These are phyloP conservation scores for Tangara arthus DNA, from an alignment of 2,797 vertebrate genomes.

Conservation along the genomic window DNA sequence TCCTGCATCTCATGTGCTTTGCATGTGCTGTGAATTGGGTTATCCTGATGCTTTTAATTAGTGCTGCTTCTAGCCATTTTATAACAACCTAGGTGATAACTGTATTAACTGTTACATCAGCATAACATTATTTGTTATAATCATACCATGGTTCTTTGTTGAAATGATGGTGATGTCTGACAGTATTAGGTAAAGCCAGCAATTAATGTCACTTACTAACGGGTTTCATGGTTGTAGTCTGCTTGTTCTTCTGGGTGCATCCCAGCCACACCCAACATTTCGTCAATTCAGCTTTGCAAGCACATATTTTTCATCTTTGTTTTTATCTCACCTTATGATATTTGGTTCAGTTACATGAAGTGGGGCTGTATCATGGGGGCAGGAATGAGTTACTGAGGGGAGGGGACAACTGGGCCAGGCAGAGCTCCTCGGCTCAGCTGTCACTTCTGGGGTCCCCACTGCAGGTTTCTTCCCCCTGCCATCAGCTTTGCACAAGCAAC, in stretches of 20 bases:
- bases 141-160: constrained; percentile 44
- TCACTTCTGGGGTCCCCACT: neutral
- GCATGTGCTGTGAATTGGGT: constrained; percentile 42
- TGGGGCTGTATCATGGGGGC: neutral
- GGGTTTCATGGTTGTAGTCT: constrained; percentile 51
- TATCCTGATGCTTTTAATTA: constrained; percentile 60
- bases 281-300: constrained; percentile 58
- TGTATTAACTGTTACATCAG: constrained; percentile 63
- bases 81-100: constrained; percentile 32
- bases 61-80: constrained; percentile 57
- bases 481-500: constrained; percentile 47
- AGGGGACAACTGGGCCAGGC: neutral
- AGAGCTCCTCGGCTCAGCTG: neutral
- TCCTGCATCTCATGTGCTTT: constrained; percentile 50
- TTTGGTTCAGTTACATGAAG: neutral
- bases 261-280: constrained; percentile 49
- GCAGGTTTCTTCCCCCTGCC: neutral
- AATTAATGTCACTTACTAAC: constrained; percentile 75
- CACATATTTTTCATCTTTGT: constrained; percentile 49
- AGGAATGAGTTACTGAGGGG: neutral
- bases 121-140: constrained; percentile 62
- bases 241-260: constrained; percentile 57
- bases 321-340: neutral
- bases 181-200: constrained; percentile 53
- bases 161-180: constrained; percentile 56